Evolutionary conservation across 1,140 invertebrate genomes (phyloP).

Genomic region (Magallana angulata): DNA sequence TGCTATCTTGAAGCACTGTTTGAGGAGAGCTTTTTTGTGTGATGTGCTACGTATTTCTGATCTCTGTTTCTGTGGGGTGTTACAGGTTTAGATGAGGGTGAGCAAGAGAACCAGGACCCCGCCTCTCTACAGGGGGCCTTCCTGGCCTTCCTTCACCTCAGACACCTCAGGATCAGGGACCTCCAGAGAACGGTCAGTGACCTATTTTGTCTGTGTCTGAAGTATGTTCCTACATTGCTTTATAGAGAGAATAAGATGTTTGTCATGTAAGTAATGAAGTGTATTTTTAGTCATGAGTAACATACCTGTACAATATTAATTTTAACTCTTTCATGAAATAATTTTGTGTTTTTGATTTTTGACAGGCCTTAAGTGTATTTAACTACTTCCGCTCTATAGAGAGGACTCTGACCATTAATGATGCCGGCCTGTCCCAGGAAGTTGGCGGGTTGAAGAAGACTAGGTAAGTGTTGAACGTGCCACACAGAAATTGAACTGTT

Average conservation of each 20-base stretch:
- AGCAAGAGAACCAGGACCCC: conserved; percentile 71
- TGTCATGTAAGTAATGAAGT: no score
- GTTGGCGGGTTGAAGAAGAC: conserved; percentile 62
- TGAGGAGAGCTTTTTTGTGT: not conserved
- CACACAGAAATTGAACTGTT: no score
- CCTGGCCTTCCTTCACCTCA: conserved; percentile 76
- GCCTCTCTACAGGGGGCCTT: conserved; percentile 75
- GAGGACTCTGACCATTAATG: conserved; percentile 79
- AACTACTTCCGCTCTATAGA: conserved; percentile 80
- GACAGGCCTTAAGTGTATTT: conserved; percentile 76
- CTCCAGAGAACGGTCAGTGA: conserved; percentile 75
- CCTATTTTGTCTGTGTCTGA: no score
- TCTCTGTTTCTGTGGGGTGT: not conserved
- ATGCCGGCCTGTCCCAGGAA: conserved; percentile 76
- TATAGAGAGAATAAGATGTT: no score
- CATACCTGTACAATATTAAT: no score
- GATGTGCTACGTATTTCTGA: not conserved
- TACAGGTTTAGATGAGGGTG: conserved; percentile 79
- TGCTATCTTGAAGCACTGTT: no score
- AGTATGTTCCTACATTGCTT: no score
- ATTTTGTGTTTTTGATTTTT: not conserved
- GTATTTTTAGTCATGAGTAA: no score
- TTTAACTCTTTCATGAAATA: no score
- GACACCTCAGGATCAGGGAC: conserved; percentile 77
- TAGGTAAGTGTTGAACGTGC: conserved; percentile 55